A percentile compares a stretch with the other conserved stretches of the same genome.
Conservation (phyloP, 2,888 invertebrate species). For the Helobdella robusta region DNA sequence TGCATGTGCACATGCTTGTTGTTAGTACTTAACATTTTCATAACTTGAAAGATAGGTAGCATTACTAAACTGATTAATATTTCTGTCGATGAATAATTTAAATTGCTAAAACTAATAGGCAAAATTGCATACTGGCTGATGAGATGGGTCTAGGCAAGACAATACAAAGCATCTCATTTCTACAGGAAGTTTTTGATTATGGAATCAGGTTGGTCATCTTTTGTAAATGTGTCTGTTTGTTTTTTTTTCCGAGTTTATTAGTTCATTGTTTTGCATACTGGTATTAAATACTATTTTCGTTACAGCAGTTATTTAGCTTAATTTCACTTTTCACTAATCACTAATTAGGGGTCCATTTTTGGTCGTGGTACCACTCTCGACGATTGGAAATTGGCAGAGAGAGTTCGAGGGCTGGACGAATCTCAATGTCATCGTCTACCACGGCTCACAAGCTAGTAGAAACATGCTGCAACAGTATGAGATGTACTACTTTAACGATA, state of each 20-base stretch:
- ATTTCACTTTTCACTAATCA: not conserved
- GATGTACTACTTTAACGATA: constrained; percentile 76
- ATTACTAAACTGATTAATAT: no score
- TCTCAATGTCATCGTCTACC: constrained; percentile 93
- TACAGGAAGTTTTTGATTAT: constrained; percentile 67
- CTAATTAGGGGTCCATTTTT: constrained; percentile 71
- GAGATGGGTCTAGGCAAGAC: constrained; percentile 99
- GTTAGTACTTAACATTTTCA: not conserved
- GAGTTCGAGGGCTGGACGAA: constrained; percentile 99
- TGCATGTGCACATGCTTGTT: not conserved
- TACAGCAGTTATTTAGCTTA: not conserved
- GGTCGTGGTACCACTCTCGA: constrained; percentile 93
- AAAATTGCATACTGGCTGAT: constrained; percentile 96
- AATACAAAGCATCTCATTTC: constrained; percentile 94
- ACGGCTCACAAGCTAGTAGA: constrained; percentile 72
- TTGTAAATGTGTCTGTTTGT: not conserved
- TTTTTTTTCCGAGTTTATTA: not conserved
- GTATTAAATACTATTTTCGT: not conserved
- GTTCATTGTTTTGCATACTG: not conserved
- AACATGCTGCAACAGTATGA: constrained; percentile 98
- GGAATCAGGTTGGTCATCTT: constrained; percentile 58
- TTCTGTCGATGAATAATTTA: no score
- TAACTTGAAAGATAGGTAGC: no score
- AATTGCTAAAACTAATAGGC: no score
- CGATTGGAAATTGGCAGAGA: constrained; percentile 98